Evolutionary conservation across 37 sponge, comb jelly and placozoan species (phyloP), one percentile per base, ranked within the genome.

Genomic region (Ephydatia muelleri): DNA sequence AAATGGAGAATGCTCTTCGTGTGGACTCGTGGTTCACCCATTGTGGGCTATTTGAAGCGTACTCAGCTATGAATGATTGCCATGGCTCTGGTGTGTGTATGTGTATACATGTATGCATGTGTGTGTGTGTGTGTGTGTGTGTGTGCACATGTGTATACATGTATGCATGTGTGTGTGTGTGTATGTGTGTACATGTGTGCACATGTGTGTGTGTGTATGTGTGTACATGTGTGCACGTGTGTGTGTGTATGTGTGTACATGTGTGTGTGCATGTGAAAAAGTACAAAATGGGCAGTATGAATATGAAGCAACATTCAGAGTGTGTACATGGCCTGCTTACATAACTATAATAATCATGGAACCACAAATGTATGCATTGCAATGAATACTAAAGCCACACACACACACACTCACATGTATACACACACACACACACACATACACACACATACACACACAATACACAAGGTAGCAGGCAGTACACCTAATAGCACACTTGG

Each of bases 41-140:
- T 23, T 34, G 76, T 21, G 76, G 70, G 77, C 81, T 75, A 4
- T 22, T 29, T 49, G 68, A 27, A 38, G 82, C 34, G 35, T 87
- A 87, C 12, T 16, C 26, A 23, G 5, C 19, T 29, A 89, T 28
- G 75, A 89, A 89, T 19, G 75, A 8, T 68, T 84, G 29, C 89
- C 89, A 89, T 64, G 76, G 80, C 37, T 68, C 86, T 86, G 49
- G n/a, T 8, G 43, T 68, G 69, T 68, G 69, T 68, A 29, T 68
- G 69, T 68, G 69, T 68, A 29, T 11, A 29, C 28, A 29, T 68
- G 69, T 68, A 29, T 68, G 69, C 28, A 29, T 68, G 69, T 68
- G 11, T 68, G 69, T 68, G 69, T 68, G 69, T 68, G 69, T 68
- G 11, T 68, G 69, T 68, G 69, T 68, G 69, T 68, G 69, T 68